These are phyloP conservation scores for Pterostichus madidus DNA, from an alignment of 2,888 invertebrate genomes.

Conservation along the genomic window DNA sequence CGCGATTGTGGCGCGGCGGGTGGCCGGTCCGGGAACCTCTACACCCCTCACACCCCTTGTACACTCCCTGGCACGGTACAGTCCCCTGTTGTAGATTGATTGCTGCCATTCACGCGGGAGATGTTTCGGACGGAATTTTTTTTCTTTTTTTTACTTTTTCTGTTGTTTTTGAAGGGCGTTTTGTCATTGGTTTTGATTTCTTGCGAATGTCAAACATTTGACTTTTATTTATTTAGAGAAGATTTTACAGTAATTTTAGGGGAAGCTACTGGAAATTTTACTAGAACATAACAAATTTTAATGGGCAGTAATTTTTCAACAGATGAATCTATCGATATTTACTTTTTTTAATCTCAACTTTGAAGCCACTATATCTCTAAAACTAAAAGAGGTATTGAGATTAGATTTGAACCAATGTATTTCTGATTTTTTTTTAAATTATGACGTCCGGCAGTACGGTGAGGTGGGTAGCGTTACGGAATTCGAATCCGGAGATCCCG, in stretches of 20 bases:
- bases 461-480: too few species aligned
- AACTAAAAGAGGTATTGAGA: too few species aligned
- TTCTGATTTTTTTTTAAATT: too few species aligned
- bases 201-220: conserved; percentile 20
- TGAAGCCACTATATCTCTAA: too few species aligned
- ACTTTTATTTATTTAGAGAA: background rate
- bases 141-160: background rate
- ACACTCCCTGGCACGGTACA: background rate
- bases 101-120: conserved; percentile 14
- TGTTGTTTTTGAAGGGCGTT: conserved; percentile 13
- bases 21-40: conserved; percentile 71
- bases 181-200: conserved; percentile 18
- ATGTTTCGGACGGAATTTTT: conserved; percentile 1
- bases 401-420: too few species aligned
- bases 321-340: too few species aligned
- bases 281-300: too few species aligned
- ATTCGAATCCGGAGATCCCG: too few species aligned
- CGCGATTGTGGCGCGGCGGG: conserved; percentile 76
- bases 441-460: too few species aligned
- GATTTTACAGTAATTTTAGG: background rate
- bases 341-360: too few species aligned
- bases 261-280: too few species aligned
- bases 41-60: conserved; percentile 23
- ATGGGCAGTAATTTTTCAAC: too few species aligned
- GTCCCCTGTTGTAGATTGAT: conserved; percentile 26